Evolutionary conservation across 2,888 invertebrate genomes (phyloP), one percentile per base, ranked within the genome.

Genomic region (Boloria euphrosyne): DNA sequence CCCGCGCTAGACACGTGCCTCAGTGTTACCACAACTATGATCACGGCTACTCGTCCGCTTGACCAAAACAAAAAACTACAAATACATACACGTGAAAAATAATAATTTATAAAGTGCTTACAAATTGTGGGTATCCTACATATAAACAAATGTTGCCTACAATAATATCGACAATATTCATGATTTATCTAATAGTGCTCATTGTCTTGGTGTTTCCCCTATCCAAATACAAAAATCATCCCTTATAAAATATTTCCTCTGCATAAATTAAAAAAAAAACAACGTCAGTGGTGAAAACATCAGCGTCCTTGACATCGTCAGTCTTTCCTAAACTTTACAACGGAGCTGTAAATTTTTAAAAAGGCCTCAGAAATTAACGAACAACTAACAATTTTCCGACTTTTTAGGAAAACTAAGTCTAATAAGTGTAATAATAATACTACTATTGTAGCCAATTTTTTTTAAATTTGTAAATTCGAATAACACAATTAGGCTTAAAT

Each of bases 131-230:
- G 4, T 22, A 59, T 38, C 31, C 31, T 38, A 38, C 13, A 54
- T n/a, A 62, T 22, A 51, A 22, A 62, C 67, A 75, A 76, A 84
- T 86, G 81, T 74, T 89, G 52, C 78, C 82, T 4, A 78, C 82
- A 47, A 71, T 90, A 7, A 67, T 89, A 60, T 84, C 90, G 0
- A 84, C 87, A 0, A 66, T 89, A 22, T 87, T 92, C 69, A 81
- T 91, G 79, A 73, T 89, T 13, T 92, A 91, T 74, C 75, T 92
- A 52, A 79, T 92, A 68, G 81, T 87, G 51, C 72, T 91, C n/a
- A 67, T 90, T 0, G 79, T 89, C 5, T 68, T 91, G 6, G 79
- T 89, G 51, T 91, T 92, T 69, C 90, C 91, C 13, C 71, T 91
- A 69, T 91, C 91, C 3, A 88, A 85, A 68, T 89, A 91, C 71